Evolutionary conservation across 2,797 vertebrate species (phyloP), one percentile per base, ranked within the genome.

Genomic region (Coregonus sp.): DNA sequence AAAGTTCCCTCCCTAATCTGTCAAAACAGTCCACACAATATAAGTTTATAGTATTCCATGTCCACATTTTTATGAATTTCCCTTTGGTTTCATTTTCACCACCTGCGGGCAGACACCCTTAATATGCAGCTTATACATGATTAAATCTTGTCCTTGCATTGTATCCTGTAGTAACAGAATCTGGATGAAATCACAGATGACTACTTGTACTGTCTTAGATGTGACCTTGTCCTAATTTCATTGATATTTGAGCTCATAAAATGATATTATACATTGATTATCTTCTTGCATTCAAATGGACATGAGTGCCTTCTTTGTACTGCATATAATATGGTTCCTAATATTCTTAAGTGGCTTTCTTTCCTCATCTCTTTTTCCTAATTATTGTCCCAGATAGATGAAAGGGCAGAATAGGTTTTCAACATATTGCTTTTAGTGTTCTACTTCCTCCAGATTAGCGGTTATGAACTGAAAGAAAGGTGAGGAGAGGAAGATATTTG

Each of bases 81-180:
- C 16, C 59, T 25, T 69, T 37, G 75, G 72, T 73, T 77, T 40
- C 66, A n/a, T 52, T 77, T 73, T 70, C 73, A 75, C 79, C 75
- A 61, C 74, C 80, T 73, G 1, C 56, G 66, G 82, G 76, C 67
- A 78, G 37, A 20, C 66, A 73, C 14, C 73, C 69, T 71, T 75
- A 72, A 81, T 52, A 73, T 35, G 35, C 76, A 69, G 67, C 67
- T 61, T 47, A 80, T 67, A 37, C 37, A 67, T 66, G 61, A 86
- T 73, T 80, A 74, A 81, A 70, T 67, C 31, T 56, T 65, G 35
- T 50, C 15, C 7, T 77, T 35, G 37, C 31, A 81, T 84, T 86
- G 82, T 78, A 5, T 68, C 1, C 47, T 14, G 59, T 54, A 75
- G 86, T 80, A 90, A 87, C 75, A 37, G 37, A 6, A 6, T 37